phyloP scores from a whole-genome alignment of 2,888 invertebrate genomes.

The Nomada ruficornis region DNA sequence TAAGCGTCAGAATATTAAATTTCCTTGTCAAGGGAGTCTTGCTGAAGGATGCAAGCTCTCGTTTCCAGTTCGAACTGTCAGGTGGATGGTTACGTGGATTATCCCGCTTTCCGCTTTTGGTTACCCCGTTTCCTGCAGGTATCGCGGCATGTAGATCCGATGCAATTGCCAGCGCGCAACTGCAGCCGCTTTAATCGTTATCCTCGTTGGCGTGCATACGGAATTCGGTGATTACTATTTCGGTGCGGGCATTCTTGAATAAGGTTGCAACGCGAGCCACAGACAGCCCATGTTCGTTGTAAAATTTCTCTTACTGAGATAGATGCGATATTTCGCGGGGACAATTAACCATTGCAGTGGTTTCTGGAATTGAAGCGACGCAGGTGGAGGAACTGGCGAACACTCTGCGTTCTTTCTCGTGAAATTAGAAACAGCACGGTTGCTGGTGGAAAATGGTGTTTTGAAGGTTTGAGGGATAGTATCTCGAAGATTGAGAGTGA shows the following conservation, averaged over 20 bases:
- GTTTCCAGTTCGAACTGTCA: constrained; percentile 25
- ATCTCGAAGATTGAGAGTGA: too few relatives aligned
- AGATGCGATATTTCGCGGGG: too few relatives aligned
- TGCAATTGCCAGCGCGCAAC: constrained; percentile 11
- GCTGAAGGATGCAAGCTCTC: neutral
- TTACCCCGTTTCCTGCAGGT: constrained; percentile 23
- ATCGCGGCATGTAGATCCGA: constrained; percentile 16
- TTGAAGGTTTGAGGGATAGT: too few relatives aligned
- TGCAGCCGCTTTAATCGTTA: constrained; percentile 19
- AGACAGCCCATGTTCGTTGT: neutral
- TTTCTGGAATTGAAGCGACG: too few relatives aligned
- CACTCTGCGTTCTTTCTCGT: too few relatives aligned
- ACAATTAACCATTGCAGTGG: too few relatives aligned
- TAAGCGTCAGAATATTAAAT: constrained; percentile 16
- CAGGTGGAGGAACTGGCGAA: too few relatives aligned
- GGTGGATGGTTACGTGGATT: constrained; percentile 19
- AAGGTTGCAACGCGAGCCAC: neutral
- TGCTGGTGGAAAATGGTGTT: too few relatives aligned
- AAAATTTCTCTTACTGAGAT: neutral
- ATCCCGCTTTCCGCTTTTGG: constrained; percentile 24
- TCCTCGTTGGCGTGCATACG: constrained; percentile 2
- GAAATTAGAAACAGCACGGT: too few relatives aligned
- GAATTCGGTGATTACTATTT: constrained; percentile 38
- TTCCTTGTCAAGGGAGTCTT: neutral
- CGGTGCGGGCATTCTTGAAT: neutral